phyloP scores from a whole-genome alignment of 2,888 invertebrate genomes.

The Agrochola lychnidis region DNA sequence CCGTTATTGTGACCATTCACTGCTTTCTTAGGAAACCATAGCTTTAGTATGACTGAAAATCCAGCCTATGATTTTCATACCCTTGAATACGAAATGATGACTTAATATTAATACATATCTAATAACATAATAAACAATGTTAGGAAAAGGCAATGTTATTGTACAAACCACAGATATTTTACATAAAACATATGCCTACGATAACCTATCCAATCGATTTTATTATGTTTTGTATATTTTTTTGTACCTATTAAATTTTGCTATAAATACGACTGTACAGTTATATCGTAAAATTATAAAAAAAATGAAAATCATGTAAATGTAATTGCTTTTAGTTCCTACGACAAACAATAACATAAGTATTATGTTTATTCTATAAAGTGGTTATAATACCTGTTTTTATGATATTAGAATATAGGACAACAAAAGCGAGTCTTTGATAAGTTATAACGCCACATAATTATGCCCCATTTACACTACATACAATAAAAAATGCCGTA shows the following conservation, averaged over 20 bases:
- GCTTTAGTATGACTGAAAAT: neutral
- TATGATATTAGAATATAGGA: too few relatives aligned
- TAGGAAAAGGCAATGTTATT: neutral
- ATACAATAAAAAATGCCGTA: too few relatives aligned
- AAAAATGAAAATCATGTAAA: slow-evolving; percentile 31
- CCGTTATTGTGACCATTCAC: too few relatives aligned
- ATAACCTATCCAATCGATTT: neutral
- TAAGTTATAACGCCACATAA: too few relatives aligned
- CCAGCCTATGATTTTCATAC: neutral
- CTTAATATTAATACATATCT: too few relatives aligned
- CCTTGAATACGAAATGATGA: neutral
- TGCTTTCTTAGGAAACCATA: too few relatives aligned
- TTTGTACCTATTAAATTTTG: slow-evolving; percentile 27
- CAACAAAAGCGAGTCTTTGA: too few relatives aligned
- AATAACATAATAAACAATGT: neutral
- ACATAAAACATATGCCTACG: neutral
- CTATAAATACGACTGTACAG: slow-evolving; percentile 7
- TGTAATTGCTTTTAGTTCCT: slow-evolving; percentile 1
- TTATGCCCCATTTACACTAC: too few relatives aligned
- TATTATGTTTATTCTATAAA: too few relatives aligned
- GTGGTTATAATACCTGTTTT: too few relatives aligned
- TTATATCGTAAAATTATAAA: slow-evolving; percentile 22
- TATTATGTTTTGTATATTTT: neutral
- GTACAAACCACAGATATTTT: neutral
- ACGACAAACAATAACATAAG: neutral